These are phyloP conservation scores for Exocentrus adspersus DNA, from an alignment of 2,888 invertebrate species.

Conservation along the genomic window DNA sequence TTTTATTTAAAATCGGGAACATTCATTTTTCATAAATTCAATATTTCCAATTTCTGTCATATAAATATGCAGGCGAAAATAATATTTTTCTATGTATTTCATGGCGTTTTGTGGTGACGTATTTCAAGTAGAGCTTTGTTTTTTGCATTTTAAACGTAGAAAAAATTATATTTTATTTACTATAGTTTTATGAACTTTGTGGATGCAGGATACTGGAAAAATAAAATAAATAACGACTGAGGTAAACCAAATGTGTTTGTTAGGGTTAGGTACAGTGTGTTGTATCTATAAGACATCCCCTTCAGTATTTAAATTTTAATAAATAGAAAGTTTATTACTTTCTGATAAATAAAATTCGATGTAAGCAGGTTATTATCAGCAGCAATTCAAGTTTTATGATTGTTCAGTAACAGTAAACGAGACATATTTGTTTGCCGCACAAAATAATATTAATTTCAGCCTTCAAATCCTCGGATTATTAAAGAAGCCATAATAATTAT, in stretches of 20 bases:
- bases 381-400: neutral
- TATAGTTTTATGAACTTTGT: too few relatives aligned
- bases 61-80: neutral
- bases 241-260: too few relatives aligned
- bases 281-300: too few relatives aligned
- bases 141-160: too few relatives aligned
- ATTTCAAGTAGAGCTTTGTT: too few relatives aligned
- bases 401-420: neutral
- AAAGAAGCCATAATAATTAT: conserved; percentile 30
- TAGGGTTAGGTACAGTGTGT: too few relatives aligned
- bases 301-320: conserved; percentile 1
- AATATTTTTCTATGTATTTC: neutral
- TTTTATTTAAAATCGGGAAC: conserved; percentile 15
- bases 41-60: conserved; percentile 7
- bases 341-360: neutral
- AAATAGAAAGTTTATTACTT: neutral
- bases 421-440: conserved; percentile 12
- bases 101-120: neutral
- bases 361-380: conserved; percentile 8
- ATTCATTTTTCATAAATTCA: conserved; percentile 3
- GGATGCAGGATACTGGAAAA: too few relatives aligned
- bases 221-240: too few relatives aligned
- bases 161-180: too few relatives aligned
- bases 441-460: conserved; percentile 14
- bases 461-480: conserved; percentile 28